Base-by-base conservation (phyloP, 2,113 vertebrate species). In the Varanus salvator region DNA sequence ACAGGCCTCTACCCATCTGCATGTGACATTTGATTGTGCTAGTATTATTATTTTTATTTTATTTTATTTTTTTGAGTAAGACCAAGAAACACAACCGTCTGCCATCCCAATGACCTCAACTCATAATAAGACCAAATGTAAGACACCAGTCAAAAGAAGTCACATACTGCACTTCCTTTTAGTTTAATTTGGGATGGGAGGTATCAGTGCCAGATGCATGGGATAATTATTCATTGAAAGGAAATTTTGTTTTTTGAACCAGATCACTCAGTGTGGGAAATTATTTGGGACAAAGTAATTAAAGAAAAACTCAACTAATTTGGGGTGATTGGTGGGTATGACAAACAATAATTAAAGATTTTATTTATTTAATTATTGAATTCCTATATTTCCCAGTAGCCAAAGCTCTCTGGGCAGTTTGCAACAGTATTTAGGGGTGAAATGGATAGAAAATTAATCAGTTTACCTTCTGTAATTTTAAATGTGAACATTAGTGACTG, bases 171-270 rank as follows among this genome's bases (percentile, higher is more conserved):
- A 14, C 57, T 54, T 81, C 8, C 57, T 57, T 57, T 81, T 6
- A 52, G 31, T 80, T 80, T 80, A 80, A 57, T 19, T 29, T 15
- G 31, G 31, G 29, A 11, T 50, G 52, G 52, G 78, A 9, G 31
- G n/a, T 57, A 54, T 6, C 21, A 19, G 57, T 57, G 78, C 57
- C 57, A n/a, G 78, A 57, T 81, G 57, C n/a, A 80, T 54, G 78
- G 78, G 52, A 57, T 60, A 60, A 60, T 60, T 60, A 80, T 80
- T 80, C 54, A 80, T 80, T 80, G 78, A 80, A 80, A n/a, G 50
- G 78, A 57, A 57, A 81, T 57, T 57, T 57, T 81, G 78, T n/a
- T 81, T 80, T 64, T 81, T 81, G 78, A 81, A 81, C 78, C 78
- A n/a, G 31, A 57, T 81, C 78, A 31, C n/a, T 81, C 50, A 21